Conservation (phyloP, 2,797 vertebrate genomes). For the Naso thynnoides region DNA sequence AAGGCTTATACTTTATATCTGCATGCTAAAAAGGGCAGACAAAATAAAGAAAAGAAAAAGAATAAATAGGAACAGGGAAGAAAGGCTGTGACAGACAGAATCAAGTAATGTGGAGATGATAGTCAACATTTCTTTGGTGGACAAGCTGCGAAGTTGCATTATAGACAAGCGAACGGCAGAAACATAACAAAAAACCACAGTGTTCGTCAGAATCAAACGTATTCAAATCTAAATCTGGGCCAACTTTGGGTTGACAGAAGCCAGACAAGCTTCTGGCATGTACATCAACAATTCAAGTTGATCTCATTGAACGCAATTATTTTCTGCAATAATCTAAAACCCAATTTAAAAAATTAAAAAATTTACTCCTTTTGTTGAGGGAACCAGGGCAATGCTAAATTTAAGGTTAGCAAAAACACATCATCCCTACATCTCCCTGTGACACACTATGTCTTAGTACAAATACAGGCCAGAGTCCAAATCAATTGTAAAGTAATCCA, state of each 20-base stretch:
- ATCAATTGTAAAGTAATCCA: constrained; percentile 5
- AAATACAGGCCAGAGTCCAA: background rate
- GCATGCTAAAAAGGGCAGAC: background rate
- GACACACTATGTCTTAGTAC: background rate
- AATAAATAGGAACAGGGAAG: background rate
- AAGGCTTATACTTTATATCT: too few species aligned
- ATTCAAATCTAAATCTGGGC: constrained; percentile 23
- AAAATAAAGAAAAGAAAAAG: constrained; percentile 12
- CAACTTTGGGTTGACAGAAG: background rate
- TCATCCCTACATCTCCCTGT: background rate
- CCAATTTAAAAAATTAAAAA: too few species aligned
- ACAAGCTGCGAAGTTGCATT: constrained; percentile 48
- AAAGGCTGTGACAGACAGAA: constrained; percentile 15
- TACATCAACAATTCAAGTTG: too few species aligned
- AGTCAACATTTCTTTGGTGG: constrained; percentile 24
- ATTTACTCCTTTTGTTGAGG: too few species aligned
- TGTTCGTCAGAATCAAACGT: constrained; percentile 38
- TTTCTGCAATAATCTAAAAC: too few species aligned
- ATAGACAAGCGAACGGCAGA: constrained; percentile 22
- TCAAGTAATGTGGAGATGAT: constrained; percentile 40
- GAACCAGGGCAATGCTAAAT: too few species aligned
- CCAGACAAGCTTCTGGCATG: too few species aligned
- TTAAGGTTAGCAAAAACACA: too few species aligned
- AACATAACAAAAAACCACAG: constrained; percentile 25
- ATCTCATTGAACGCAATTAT: too few species aligned